Base-by-base conservation (phyloP, 2,888 invertebrate species). In the Troglohyphantes excavatus region DNA sequence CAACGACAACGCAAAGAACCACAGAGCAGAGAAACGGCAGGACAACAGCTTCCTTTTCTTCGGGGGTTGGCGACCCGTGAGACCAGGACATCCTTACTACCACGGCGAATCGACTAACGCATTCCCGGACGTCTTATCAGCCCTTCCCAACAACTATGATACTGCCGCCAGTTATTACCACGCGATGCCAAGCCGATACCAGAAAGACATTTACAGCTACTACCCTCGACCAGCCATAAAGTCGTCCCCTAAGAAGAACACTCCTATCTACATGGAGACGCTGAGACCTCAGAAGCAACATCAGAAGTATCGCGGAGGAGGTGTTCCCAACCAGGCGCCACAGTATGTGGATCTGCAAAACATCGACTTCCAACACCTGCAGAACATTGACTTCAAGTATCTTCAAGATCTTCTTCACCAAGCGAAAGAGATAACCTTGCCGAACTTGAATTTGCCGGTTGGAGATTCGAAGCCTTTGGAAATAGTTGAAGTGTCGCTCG, bases 161-260 rank as follows among this genome's bases (percentile, higher is more conserved):
- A n/a, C 85, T 0, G n/a, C 85, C 0, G 43, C 90, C n/a, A 73
- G 19, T 23, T 85, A 67, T 39, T 90, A 90, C 61, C 79, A 0
- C 82, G 82, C 23, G 7, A 27, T 89, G 21, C 84, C 90, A 19
- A 29, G 73, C 2, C 59, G 46, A 3, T 85, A 85, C 29, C 43
- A 79, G 13, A 90, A 90, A 65, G 85, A 90, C 67, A 90, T 90
- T 17, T 90, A 85, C 29, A 90, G 63, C 21, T 90, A 90, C 70
- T 90, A 90, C 63, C 90, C 90, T 0, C 72, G 90, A 29, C 90
- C 90, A 19, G 90, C 90, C 1, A 85, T 90, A 13, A 76, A 78
- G 17, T 11, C 78, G 0, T 39, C 23, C 0, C 84, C 85, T 0
- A 90, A 90, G 72, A 81, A 81, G 26, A 90, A 85, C 39, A 90